These are phyloP conservation scores for Chloroclystis v-ata DNA, from an alignment of 2,888 invertebrate genomes.

Conservation along the genomic window DNA sequence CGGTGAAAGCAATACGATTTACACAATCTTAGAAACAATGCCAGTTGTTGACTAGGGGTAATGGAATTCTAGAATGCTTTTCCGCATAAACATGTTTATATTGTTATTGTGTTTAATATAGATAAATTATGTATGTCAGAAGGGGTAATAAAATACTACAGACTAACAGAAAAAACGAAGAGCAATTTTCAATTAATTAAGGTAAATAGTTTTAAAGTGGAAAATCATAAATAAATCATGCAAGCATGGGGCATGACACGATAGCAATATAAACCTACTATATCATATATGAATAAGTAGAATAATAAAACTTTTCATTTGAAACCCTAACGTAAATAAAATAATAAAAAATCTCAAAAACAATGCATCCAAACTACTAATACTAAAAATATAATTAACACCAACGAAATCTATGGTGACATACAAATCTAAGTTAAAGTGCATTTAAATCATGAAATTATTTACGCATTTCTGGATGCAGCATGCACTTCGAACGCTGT, in stretches of 20 bases:
- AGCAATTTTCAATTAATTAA: no score
- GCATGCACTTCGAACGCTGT: slow-evolving; percentile 76
- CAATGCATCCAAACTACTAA: no score
- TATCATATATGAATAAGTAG: no score
- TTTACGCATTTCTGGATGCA: slow-evolving; percentile 74
- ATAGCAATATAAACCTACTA: no score
- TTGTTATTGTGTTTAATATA: not conserved
- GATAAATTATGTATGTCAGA: not conserved
- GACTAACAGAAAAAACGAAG: no score
- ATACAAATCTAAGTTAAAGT: slow-evolving; percentile 1
- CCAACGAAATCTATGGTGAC: not conserved
- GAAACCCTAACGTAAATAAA: no score
- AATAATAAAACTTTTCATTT: no score
- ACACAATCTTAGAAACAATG: not conserved
- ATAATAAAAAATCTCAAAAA: no score
- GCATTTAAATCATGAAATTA: slow-evolving; percentile 37
- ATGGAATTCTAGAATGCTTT: not conserved
- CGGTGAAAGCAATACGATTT: not conserved
- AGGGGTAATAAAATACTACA: not conserved
- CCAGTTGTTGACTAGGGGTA: not conserved
- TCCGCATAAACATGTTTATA: not conserved
- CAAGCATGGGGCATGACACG: not conserved
- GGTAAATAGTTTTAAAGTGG: no score
- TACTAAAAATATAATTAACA: no score
- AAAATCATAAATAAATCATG: not conserved